Percentiles rank a stretch among this genome's conserved stretches.
phyloP scores from a whole-genome alignment of 2,888 invertebrate species.

The Megaustenia siamemsis region DNA sequence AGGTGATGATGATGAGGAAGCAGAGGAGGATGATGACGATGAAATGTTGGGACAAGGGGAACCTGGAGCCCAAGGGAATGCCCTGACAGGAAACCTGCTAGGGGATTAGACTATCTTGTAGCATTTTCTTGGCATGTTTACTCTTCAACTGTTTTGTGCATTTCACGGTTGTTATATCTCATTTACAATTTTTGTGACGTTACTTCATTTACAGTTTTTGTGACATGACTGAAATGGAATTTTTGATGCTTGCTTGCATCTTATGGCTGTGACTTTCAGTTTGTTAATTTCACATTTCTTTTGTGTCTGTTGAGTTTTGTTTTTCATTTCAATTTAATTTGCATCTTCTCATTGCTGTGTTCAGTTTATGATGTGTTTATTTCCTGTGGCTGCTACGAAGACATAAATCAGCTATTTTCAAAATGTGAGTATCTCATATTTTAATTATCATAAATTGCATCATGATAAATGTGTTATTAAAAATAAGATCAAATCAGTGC shows the following conservation, averaged over 20 bases:
- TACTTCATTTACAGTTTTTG: no score
- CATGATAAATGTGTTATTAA: no score
- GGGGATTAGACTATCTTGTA: constrained; percentile 33
- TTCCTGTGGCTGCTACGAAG: neutral
- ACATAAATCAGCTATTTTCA: no score
- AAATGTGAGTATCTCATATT: no score
- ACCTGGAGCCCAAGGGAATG: constrained; percentile 53
- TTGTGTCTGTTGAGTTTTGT: neutral
- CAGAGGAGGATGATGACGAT: constrained; percentile 62
- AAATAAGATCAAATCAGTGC: no score
- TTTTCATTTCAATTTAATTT: no score
- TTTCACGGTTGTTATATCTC: neutral
- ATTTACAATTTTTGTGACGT: no score
- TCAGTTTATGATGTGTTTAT: neutral
- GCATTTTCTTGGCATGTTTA: neutral
- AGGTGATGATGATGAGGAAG: constrained; percentile 76
- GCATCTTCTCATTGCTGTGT: neutral
- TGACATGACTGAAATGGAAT: no score
- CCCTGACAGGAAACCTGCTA: constrained; percentile 60
- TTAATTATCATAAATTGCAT: no score
- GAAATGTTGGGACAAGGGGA: constrained; percentile 58
- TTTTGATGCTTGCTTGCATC: neutral
- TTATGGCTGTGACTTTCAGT: neutral
- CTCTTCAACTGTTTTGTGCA: neutral
- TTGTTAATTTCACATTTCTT: neutral